These are phyloP conservation scores for Choloepus didactylus DNA, from an alignment of 2,797 vertebrate genomes.

Conservation along the genomic window DNA sequence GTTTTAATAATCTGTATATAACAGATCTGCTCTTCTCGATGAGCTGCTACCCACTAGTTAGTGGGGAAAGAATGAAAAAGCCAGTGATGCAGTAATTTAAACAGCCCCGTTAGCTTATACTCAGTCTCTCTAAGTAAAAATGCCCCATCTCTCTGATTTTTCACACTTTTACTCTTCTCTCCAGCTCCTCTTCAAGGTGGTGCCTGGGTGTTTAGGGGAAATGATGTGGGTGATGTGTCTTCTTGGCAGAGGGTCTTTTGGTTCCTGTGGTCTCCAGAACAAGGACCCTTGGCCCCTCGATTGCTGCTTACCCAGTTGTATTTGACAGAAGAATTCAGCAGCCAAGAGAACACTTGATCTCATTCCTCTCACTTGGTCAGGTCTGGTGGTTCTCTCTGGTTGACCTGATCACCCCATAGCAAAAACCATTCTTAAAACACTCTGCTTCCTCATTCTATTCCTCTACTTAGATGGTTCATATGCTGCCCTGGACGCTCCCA, in stretches of 20 bases:
- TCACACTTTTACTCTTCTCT: background rate
- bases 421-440: background rate
- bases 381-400: background rate
- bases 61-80: background rate
- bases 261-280: background rate
- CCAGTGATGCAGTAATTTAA: background rate
- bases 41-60: background rate
- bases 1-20: conserved; percentile 51
- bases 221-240: background rate
- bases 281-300: background rate
- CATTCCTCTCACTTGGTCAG: background rate
- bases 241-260: conserved; percentile 13
- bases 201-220: background rate
- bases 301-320: background rate
- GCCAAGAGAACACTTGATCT: background rate
- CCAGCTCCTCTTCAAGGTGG: background rate
- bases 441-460: background rate
- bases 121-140: background rate
- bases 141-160: background rate
- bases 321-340: background rate
- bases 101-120: background rate
- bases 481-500: background rate
- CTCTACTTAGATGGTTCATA: background rate
- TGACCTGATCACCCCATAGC: background rate
- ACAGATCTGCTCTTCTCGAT: conserved; percentile 17